phyloP scores from a whole-genome alignment of 2,888 invertebrate species.

The Tipula vernalis region DNA sequence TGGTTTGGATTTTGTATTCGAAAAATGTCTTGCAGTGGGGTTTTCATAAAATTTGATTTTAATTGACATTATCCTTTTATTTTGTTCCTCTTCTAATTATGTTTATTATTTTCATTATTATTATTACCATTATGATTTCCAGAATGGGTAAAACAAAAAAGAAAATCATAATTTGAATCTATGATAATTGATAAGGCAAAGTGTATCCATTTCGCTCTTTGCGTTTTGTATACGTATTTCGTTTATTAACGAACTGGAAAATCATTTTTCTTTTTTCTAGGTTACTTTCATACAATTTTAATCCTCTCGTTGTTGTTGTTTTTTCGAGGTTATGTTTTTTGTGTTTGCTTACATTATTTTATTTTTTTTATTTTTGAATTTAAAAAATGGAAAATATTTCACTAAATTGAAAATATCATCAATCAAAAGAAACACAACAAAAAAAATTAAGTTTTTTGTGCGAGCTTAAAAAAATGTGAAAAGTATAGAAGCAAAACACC shows the following conservation, averaged over 20 bases:
- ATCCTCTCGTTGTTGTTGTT: background rate
- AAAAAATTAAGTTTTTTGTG: background rate
- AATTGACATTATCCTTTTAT: constrained; percentile 4
- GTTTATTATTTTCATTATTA: background rate
- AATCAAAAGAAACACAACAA: background rate
- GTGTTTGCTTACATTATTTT: background rate
- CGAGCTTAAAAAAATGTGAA: background rate
- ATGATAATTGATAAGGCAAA: background rate
- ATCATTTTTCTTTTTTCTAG: background rate
- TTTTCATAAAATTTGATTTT: constrained; percentile 4
- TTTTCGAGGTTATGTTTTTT: background rate
- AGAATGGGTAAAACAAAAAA: background rate
- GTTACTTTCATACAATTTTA: background rate
- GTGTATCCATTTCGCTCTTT: background rate
- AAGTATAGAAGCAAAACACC: background rate
- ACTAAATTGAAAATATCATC: background rate
- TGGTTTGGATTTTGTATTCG: background rate
- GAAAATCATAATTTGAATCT: background rate
- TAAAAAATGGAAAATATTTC: background rate
- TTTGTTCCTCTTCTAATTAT: background rate
- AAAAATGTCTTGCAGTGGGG: background rate
- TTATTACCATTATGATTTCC: constrained; percentile 4
- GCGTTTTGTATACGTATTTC: background rate
- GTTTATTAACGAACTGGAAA: background rate
- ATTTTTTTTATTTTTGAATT: no score